Evolutionary conservation across 2,113 vertebrate genomes (phyloP).

Genomic region (Vimba vimba): DNA sequence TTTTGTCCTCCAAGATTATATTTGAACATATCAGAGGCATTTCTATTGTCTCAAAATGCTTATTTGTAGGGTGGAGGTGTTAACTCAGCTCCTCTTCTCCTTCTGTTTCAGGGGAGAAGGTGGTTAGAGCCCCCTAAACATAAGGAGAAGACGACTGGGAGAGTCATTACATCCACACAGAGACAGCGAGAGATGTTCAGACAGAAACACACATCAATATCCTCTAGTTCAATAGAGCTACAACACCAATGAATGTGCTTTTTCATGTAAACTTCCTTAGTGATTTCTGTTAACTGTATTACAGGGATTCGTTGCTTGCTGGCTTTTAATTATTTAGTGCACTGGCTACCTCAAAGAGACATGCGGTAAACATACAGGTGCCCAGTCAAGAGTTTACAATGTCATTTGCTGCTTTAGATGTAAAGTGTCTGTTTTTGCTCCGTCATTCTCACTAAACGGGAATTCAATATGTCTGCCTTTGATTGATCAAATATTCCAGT

Average conservation of each 20-base stretch:
- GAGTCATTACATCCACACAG: conserved; percentile 60
- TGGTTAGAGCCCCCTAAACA: conserved; percentile 74
- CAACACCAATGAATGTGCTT: background rate
- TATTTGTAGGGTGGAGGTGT: conserved; percentile 48
- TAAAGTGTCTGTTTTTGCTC: no score
- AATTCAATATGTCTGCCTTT: background rate
- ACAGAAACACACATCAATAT: conserved; percentile 2
- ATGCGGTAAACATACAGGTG: conserved; percentile 1
- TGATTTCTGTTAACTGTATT: background rate
- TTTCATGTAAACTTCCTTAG: background rate
- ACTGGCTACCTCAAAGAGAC: background rate
- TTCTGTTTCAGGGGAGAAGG: conserved; percentile 80
- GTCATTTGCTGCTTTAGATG: background rate
- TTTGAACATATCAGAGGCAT: background rate
- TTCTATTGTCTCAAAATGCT: conserved; percentile 7
- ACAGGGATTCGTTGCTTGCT: background rate
- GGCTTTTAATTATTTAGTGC: conserved; percentile 9
- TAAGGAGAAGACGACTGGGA: conserved; percentile 72
- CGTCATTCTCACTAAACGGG: background rate
- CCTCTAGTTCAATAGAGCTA: conserved; percentile 15
- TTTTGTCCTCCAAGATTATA: background rate
- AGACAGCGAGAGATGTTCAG: conserved; percentile 14
- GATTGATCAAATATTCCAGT: background rate
- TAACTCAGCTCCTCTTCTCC: conserved; percentile 79
- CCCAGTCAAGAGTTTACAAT: conserved; percentile 28